phyloP scores from a whole-genome alignment of 2,888 invertebrate genomes.

The Drosophila tanythrix region DNA sequence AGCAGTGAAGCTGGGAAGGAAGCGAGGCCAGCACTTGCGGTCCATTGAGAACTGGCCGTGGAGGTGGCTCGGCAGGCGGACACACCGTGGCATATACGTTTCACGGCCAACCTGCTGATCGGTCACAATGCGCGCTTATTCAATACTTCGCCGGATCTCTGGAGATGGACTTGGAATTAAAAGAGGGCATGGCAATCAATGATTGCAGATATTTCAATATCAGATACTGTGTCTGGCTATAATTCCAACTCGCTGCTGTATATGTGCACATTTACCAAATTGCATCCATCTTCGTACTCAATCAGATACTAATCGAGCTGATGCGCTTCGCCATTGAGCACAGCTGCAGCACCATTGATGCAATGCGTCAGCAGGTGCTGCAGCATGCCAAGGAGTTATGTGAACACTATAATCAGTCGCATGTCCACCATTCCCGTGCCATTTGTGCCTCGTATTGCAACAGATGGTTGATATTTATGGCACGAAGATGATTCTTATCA shows the following conservation, averaged over 20 bases:
- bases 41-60: slow-evolving; percentile 64
- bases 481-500: slow-evolving; percentile 54
- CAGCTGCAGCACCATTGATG: slow-evolving; percentile 88
- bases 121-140: slow-evolving; percentile 85
- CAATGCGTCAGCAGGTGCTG: slow-evolving; percentile 86
- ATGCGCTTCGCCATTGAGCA: slow-evolving; percentile 86
- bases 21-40: slow-evolving; percentile 47
- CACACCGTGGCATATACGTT: slow-evolving; percentile 88
- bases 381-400: slow-evolving; percentile 72
- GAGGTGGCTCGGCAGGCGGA: slow-evolving; percentile 85
- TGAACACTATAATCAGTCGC: too few species aligned
- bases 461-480: slow-evolving; percentile 74
- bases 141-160: slow-evolving; percentile 67
- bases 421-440: slow-evolving; percentile 42
- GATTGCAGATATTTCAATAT: slow-evolving; percentile 62
- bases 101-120: slow-evolving; percentile 87
- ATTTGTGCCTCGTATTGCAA: slow-evolving; percentile 80
- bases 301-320: slow-evolving; percentile 76
- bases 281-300: slow-evolving; percentile 9
- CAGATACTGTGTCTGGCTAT: slow-evolving; percentile 60
- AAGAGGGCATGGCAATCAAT: slow-evolving; percentile 53
- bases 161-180: slow-evolving; percentile 43
- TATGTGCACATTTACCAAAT: slow-evolving; percentile 64
- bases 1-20: slow-evolving; percentile 73
- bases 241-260: slow-evolving; percentile 77